These are phyloP conservation scores for Atta cephalotes DNA, from an alignment of 1,140 invertebrate species.

Conservation along the genomic window DNA sequence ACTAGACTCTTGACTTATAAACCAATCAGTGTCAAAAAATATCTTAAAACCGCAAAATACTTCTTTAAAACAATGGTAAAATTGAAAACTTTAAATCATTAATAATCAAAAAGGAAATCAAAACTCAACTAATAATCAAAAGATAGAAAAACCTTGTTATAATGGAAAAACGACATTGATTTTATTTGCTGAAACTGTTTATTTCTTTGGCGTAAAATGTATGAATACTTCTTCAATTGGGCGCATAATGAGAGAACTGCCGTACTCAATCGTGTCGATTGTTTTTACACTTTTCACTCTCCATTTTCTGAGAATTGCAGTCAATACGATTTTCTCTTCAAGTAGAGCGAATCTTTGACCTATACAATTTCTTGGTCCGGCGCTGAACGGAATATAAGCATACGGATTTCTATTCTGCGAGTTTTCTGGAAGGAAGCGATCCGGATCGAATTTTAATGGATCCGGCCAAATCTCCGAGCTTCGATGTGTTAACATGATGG, in stretches of 20 bases:
- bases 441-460: constrained; percentile 89
- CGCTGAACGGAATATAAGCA: constrained; percentile 87
- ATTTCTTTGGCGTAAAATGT: constrained; percentile 67
- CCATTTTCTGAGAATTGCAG: constrained; percentile 87
- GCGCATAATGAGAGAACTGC: constrained; percentile 75
- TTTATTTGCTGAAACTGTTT: neutral
- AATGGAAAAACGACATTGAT: no score
- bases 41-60: no score
- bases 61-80: no score
- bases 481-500: constrained; percentile 87
- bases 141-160: no score
- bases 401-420: constrained; percentile 85
- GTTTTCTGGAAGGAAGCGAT: constrained; percentile 87
- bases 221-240: constrained; percentile 71
- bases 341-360: constrained; percentile 84
- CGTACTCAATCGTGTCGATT: constrained; percentile 74
- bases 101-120: no score
- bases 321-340: constrained; percentile 87
- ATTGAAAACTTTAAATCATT: no score
- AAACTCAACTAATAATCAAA: no score
- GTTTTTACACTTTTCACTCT: constrained; percentile 83
- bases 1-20: no score
- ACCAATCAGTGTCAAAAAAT: no score
- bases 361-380: constrained; percentile 75
- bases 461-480: constrained; percentile 87